Evolutionary conservation across 2,888 invertebrate genomes (phyloP), one percentile per base, ranked within the genome.

Genomic region (Sthenelais limicola): DNA sequence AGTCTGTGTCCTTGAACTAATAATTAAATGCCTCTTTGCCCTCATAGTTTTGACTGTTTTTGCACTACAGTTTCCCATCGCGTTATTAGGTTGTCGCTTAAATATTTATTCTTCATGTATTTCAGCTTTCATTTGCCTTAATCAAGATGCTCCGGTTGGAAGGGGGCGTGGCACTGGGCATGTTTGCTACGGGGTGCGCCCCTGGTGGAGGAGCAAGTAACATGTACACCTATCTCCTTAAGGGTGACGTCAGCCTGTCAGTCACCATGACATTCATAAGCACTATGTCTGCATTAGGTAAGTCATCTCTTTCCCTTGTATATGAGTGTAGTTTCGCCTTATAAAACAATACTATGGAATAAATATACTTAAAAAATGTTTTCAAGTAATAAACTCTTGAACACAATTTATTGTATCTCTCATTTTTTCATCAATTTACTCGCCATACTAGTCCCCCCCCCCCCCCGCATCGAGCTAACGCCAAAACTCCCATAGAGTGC

Each of bases 241-340:
- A 93, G 3, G 98, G 96, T 4, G 98, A 98, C 88, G 91, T 98
- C 4, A 94, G 96, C 86, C 90, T 98, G 49, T 97, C 97, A 0
- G 92, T 98, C 62, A 93, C 98, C 21, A 97, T 98, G 97, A 98
- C 98, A 0, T 92, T 96, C 9, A 89, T 96, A 71, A 94, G 95
- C 74, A 97, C 96, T 1, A 87, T 97, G 4, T 92, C 93, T 0
- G 93, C 97, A 0, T 94, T 98, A 82, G 94, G 93, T 92, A 87
- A 87, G 87, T 78, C 28, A 35, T 26, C 18, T 9, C 43, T 43
- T 12, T 18, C 9, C 18, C 12, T 43, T 12, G 9, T 18, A 43
- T 43, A 18, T 43, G 12, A 43, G 43, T 43, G 18, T 43, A 12
- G 43, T 43, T 43, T 43, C 18, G 43, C 18, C 18, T 43, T 43